Base-by-base conservation (phyloP, 2,888 invertebrate genomes). In the Coelogynopora nodosa region DNA sequence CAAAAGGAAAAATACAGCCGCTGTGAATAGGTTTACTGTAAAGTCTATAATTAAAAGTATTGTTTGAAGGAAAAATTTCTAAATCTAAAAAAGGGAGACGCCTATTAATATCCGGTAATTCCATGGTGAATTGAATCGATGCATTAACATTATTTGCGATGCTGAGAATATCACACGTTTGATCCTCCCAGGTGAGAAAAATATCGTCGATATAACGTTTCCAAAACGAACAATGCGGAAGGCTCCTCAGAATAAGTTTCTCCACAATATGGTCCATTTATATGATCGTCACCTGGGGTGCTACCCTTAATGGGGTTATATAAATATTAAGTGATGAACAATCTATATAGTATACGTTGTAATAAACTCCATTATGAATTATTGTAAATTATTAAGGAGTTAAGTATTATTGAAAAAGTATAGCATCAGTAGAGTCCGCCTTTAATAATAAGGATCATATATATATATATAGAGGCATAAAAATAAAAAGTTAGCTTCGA, bases 221-320 rank as follows among this genome's bases (percentile, higher is more conserved):
- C 74, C 23, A 74, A 5, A 5, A 74, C 10, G 27, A 23, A 13
- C 74, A 13, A 74, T 13, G 5, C 5, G 5, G 10, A 74, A 74
- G 74, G 5, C 23, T 74, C 74, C 23, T 23, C 23, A 13, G 74
- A 13, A 74, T 74, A 13, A 13, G 74, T 74, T 49, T 49, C 74
- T 74, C 74, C 23, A 23, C 23, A 74, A n/a, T n/a, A n/a, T 74
- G 74, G 74, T 74, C 74, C 74, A 74, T 74, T 10, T 74, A 74
- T 74, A 74, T 74, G 74, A 74, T 74, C 2, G 74, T 26, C 2
- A 74, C 5, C 23, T 74, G 5, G 74, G 74, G 74, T 5, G 74
- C 18, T 23, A 74, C 10, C 74, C n/a, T n/a, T n/a, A n/a, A n/a
- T n/a, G n/a, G n/a, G n/a, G n/a, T n/a, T n/a, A n/a, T n/a, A n/a